These are phyloP conservation scores for Myrmecophaga tridactyla DNA, from an alignment of 2,113 vertebrate genomes.

Conservation along the genomic window DNA sequence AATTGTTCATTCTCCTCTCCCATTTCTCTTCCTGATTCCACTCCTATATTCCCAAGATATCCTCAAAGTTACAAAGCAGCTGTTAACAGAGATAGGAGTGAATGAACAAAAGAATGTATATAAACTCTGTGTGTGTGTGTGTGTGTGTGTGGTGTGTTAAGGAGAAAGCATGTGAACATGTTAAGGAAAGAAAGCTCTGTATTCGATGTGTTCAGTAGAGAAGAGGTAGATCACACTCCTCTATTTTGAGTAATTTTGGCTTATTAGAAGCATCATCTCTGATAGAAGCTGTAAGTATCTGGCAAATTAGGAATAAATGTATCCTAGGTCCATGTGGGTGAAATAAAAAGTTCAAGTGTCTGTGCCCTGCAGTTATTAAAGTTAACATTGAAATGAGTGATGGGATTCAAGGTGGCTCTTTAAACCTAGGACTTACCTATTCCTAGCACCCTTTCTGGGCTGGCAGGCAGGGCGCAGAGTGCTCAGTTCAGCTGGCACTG, in stretches of 20 bases:
- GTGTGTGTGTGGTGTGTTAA: neutral
- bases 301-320: neutral
- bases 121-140: neutral
- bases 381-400: neutral
- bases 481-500: neutral
- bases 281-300: neutral
- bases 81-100: neutral
- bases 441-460: neutral
- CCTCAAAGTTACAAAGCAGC: neutral
- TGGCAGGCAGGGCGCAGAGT: neutral
- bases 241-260: neutral
- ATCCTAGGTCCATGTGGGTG: neutral
- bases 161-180: neutral
- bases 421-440: slow-evolving; percentile 8
- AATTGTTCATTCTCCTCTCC: neutral
- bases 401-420: neutral
- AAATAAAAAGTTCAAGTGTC: neutral
- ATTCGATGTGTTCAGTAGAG: neutral
- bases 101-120: neutral
- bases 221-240: neutral
- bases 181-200: neutral
- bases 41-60: too few relatives aligned
- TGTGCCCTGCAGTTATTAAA: neutral
- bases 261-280: neutral
- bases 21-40: neutral